A percentile compares a stretch with the other conserved stretches of the same genome.
Evolutionary conservation across 92 coral and sea anemone species (phyloP).

Genomic region (Epizoanthus fatuus): DNA sequence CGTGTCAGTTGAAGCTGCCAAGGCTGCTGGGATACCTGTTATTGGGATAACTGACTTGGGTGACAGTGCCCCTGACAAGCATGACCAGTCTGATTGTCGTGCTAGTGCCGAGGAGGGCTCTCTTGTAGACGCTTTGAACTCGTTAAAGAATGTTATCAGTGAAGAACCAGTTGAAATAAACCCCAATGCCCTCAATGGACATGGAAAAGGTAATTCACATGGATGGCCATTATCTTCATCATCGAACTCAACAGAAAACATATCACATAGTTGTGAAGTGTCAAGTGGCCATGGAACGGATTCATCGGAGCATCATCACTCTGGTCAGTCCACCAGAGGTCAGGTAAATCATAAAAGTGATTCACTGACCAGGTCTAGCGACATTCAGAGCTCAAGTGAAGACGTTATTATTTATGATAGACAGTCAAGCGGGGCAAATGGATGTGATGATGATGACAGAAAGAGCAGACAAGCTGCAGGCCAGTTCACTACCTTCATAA

Average conservation of each 20-base stretch:
- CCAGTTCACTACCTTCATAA: constrained; percentile 7
- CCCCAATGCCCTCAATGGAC: neutral
- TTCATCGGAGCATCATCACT: neutral
- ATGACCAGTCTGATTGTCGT: neutral
- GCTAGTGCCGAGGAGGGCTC: constrained; percentile 15
- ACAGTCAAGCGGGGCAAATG: neutral
- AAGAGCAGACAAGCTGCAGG: neutral
- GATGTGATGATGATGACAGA: neutral
- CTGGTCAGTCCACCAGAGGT: neutral
- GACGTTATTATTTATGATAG: constrained; percentile 19
- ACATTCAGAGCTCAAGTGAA: neutral
- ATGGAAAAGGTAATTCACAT: neutral
- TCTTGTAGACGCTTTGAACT: constrained; percentile 17
- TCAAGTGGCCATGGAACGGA: neutral
- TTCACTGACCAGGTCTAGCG: neutral
- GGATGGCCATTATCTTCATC: neutral
- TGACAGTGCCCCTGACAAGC: neutral
- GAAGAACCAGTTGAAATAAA: neutral
- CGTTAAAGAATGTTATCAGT: constrained; percentile 19
- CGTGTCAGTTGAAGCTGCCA: constrained; percentile 90
- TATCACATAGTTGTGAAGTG: neutral
- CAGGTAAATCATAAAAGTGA: neutral
- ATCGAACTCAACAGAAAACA: neutral
- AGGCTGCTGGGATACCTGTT: constrained; percentile 98
- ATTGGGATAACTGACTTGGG: constrained; percentile 52